Evolutionary conservation across 2,797 vertebrate genomes (phyloP), one percentile per base, ranked within the genome.

Genomic region (Pseudochirops corinnae): DNA sequence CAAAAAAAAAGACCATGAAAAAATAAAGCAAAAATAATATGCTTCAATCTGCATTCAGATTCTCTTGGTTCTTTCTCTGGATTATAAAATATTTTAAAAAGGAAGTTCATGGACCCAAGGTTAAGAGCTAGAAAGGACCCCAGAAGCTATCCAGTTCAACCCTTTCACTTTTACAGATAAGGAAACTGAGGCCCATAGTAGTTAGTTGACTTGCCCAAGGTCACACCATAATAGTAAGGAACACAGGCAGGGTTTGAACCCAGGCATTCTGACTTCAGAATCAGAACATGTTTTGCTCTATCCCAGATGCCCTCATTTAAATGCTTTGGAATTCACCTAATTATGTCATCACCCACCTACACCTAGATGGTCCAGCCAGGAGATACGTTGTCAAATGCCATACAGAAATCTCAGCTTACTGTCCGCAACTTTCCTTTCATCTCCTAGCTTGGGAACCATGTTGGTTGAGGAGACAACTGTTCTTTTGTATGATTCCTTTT

Each of bases 221-320:
- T 90, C 91, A 56, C 53, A 58, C 92, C 33, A 90, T 46, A 55
- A 90, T 46, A 55, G 92, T 62, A 93, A 93, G 91, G 94, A 92
- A 92, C 97, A 93, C 87, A 90, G 74, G 96, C 97, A 95, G 90
- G 56, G 94, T 93, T 97, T 96, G 96, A 93, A 94, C 56, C 93
- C 74, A n/a, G 56, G 95, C 96, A 96, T 94, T 97, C 96, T 96
- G 94, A 92, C 91, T 18, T 46, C 55, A 58, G 91, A 67, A 57
- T 26, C 29, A 12, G n/a, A 50, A 46, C 92, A 5, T 0, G 1
- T 82, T 46, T 82, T 82, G 18, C 21, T 82, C 7, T 87, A 46
- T 26, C n/a, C 3, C 9, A 26, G 21, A 26, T 87, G 4, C 21
- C 26, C 39, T 46, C 39, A 24, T 87, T 87, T 46, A 87, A 87